phyloP scores from a whole-genome alignment of 2,113 vertebrate genomes.

The Corynorhinus townsendii region DNA sequence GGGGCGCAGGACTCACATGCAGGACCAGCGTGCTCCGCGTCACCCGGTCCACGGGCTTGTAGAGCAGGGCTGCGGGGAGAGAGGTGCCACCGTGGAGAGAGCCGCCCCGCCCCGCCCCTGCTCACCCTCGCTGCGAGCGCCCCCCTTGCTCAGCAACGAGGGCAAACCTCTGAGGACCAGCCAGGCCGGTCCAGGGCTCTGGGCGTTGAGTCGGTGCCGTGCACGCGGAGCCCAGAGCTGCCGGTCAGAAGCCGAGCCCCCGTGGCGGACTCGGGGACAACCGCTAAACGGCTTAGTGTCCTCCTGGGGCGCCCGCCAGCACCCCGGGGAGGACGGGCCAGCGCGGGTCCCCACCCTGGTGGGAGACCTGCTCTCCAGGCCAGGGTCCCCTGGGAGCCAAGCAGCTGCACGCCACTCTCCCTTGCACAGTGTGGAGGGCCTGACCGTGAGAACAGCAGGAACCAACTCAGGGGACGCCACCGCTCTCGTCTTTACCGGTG shows the following conservation, averaged over 20 bases:
- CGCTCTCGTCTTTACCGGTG: neutral
- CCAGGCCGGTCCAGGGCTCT: neutral
- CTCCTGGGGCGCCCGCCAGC: neutral
- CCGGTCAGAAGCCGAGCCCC: neutral
- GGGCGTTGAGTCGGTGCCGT: neutral
- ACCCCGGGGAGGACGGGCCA: neutral
- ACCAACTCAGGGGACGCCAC: rapidly evolving
- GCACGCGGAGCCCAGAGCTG: neutral
- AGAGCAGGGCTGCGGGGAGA: conserved; percentile 88
- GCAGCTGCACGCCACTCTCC: rapidly evolving
- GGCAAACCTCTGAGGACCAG: neutral
- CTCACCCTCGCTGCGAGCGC: neutral
- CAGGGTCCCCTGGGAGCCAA: neutral
- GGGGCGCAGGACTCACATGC: conserved; percentile 87
- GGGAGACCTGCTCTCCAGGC: neutral
- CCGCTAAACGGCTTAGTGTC: neutral
- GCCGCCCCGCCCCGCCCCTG: neutral
- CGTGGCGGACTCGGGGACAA: neutral
- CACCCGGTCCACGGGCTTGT: conserved; percentile 98
- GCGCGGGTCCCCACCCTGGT: too few species aligned
- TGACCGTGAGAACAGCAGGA: too few species aligned
- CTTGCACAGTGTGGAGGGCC: neutral
- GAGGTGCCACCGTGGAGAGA: rapidly evolving
- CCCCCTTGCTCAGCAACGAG: too few species aligned
- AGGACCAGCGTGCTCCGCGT: conserved; percentile 96